Base-by-base conservation (phyloP, 2,113 vertebrate genomes). In the Saccopteryx leptura region DNA sequence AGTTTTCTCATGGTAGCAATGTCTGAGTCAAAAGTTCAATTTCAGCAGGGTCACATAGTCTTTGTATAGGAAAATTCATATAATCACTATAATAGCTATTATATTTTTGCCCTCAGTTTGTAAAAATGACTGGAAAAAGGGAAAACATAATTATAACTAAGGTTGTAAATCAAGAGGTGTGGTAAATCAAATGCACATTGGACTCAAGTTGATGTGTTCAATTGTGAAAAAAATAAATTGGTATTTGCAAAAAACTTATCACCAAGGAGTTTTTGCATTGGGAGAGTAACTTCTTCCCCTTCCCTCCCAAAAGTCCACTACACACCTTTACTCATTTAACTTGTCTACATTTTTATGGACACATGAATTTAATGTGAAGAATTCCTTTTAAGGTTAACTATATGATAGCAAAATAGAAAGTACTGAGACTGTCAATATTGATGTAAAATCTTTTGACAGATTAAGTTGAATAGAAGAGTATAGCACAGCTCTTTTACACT, bases 221-320 rank as follows among this genome's bases (percentile, higher is more conserved):
- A 4, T 80, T 94, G 46, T 88, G 65, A 81, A 86, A 88, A 46
- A 89, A 86, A 82, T 86, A 92, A 97, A 88, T 68, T 79, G 78
- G 1, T 90, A 96, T 79, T 96, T 92, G 33, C 11, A 71, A 92
- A 90, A 87, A 91, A 90, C 11, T 90, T 87, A 71, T 26, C 28
- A 80, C 21, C 31, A 15, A 71, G 63, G 28, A 94, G 6, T 74
- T 95, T 88, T 63, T 88, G 56, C 50, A 88, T 95, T 84, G 10
- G 33, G 72, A 13, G 33, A 93, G 33, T 86, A 68, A 86, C 31
- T 75, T 61, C 66, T 82, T 4, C 76, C 8, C 6, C 6, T n/a
- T 48, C 19, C 15, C 10, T 12, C 60, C 4, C 54, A 17, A 56
- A 90, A 87, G 66, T 76, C n/a, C 48, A 71, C 2, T 76, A 3